A percentile compares a stretch with the other conserved stretches of the same genome.
Conservation (phyloP, 2,113 vertebrate genomes). For the Albula goreensis region DNA sequence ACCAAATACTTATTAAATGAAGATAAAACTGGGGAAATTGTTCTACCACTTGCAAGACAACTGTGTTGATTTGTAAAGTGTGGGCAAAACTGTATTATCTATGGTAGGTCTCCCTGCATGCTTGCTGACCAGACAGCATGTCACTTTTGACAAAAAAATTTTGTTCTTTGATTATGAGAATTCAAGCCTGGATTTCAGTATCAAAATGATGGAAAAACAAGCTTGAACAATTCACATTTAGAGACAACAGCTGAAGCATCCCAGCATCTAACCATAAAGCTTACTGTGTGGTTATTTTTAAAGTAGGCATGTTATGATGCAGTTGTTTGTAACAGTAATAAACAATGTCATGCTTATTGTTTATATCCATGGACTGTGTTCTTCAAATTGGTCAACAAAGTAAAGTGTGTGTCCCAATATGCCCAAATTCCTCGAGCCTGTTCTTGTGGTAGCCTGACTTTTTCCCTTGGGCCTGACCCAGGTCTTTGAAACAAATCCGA, state of each 20-base stretch:
- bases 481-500: neutral
- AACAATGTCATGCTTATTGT: neutral
- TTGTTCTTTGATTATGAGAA: neutral
- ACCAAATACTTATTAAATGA: no score
- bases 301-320: neutral
- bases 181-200: neutral
- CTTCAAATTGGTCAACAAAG: neutral
- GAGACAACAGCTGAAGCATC: neutral
- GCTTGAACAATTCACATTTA: neutral
- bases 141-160: neutral
- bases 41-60: no score
- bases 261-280: neutral
- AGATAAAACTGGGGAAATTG: no score
- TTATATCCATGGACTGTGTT: neutral
- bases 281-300: neutral
- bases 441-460: no score
- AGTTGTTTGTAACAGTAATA: neutral
- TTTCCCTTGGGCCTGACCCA: no score
- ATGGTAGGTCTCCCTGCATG: no score
- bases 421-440: no score
- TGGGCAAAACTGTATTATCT: no score
- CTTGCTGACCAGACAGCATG: neutral
- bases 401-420: neutral
- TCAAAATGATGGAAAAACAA: neutral
- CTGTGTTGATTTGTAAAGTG: no score